Conservation (phyloP, 2,888 invertebrate species). For the Gymnosoma rotundatum region DNA sequence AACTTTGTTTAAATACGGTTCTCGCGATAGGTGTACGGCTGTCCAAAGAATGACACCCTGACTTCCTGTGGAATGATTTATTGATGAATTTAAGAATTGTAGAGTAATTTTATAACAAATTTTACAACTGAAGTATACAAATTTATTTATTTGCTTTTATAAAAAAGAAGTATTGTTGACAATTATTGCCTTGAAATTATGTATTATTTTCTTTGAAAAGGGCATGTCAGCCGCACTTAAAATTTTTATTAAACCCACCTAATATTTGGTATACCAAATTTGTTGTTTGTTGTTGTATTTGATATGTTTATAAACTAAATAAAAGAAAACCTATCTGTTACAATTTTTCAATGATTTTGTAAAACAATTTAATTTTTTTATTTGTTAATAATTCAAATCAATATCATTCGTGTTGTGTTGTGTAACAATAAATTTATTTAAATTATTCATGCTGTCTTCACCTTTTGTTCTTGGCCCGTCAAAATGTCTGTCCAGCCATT, state of each 20-base stretch:
- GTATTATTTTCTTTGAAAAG: too few species aligned
- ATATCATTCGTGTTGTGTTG: conserved; percentile 5
- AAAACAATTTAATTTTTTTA: conserved; percentile 50
- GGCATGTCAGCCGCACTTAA: too few species aligned
- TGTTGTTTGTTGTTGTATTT: conserved; percentile 5
- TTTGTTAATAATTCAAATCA: conserved; percentile 47
- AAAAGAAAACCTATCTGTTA: conserved; percentile 2
- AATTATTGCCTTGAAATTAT: too few species aligned
- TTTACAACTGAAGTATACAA: too few species aligned
- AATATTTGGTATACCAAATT: conserved; percentile 26
- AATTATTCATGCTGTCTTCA: conserved; percentile 59
- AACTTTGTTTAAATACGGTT: too few species aligned
- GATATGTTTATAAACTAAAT: neutral
- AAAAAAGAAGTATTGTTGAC: too few species aligned
- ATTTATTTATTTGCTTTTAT: too few species aligned
- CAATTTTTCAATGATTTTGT: conserved; percentile 13
- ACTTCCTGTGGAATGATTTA: too few species aligned
- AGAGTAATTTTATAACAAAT: too few species aligned
- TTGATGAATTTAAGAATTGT: too few species aligned
- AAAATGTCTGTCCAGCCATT: neutral
- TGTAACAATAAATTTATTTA: conserved; percentile 20
- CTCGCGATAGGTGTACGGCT: too few species aligned
- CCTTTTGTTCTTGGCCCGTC: conserved; percentile 26
- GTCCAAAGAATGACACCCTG: too few species aligned
- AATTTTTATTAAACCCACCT: conserved; percentile 50